A percentile compares a stretch with the other conserved stretches of the same genome.
Evolutionary conservation across 2,888 invertebrate species (phyloP).

Genomic region (Idaea dimidiata): DNA sequence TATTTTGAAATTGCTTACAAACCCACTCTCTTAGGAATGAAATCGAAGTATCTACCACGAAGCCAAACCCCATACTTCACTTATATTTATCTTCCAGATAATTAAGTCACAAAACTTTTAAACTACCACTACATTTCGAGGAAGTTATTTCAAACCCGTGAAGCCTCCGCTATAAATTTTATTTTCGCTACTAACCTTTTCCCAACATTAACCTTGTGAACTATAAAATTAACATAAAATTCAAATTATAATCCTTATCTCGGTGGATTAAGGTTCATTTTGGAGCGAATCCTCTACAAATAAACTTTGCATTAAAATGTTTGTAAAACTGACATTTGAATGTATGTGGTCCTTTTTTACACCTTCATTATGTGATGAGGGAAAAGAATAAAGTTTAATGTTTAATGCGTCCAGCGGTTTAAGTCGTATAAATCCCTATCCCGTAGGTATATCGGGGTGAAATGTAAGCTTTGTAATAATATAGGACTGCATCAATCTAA

Average conservation of each 20-base stretch:
- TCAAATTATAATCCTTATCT: not conserved
- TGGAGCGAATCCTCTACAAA: not conserved
- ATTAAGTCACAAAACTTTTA: not conserved
- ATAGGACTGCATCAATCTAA: too few relatives aligned
- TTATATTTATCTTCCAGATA: not conserved
- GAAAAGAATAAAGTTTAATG: not conserved
- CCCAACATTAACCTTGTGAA: not conserved
- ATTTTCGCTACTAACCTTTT: not conserved
- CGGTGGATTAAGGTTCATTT: not conserved
- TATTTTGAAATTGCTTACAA: too few relatives aligned
- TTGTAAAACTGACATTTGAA: not conserved
- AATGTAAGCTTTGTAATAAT: too few relatives aligned
- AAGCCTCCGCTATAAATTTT: not conserved
- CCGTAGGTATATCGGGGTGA: not conserved
- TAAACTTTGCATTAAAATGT: not conserved
- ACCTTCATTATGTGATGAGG: not conserved
- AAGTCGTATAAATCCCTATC: not conserved
- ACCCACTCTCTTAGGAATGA: too few relatives aligned
- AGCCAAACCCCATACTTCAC: not conserved
- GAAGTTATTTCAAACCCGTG: not conserved
- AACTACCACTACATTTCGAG: not conserved
- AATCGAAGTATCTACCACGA: too few relatives aligned
- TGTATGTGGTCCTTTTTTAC: conserved; percentile 1
- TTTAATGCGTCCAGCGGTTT: not conserved
- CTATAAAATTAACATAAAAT: not conserved